These are phyloP conservation scores for Eustalomyia histrio DNA, from an alignment of 2,888 invertebrate species.

Conservation along the genomic window DNA sequence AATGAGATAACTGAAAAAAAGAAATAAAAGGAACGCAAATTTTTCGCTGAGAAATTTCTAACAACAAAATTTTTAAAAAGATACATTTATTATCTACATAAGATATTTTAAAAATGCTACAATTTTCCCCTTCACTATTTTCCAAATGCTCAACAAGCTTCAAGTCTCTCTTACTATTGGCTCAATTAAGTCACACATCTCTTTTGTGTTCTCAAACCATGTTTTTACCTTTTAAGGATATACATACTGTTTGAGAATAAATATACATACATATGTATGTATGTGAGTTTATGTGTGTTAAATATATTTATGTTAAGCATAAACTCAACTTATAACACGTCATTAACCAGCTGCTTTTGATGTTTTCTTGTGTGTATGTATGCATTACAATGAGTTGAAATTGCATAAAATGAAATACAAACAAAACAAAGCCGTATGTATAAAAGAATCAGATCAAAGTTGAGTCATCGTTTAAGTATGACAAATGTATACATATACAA, in stretches of 20 bases:
- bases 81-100: not conserved
- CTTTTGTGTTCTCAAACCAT: not conserved
- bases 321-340: not conserved
- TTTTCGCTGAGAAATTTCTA: no score
- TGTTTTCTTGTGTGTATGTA: not conserved
- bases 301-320: not conserved
- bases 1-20: no score
- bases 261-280: not conserved
- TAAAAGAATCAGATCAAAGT: not conserved
- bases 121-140: not conserved
- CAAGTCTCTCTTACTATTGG: not conserved
- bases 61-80: not conserved
- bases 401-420: not conserved
- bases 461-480: constrained; percentile 3
- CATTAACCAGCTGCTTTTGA: constrained; percentile 23
- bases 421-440: no score
- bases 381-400: not conserved
- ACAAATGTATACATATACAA: not conserved
- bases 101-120: constrained; percentile 1
- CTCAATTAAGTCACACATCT: not conserved
- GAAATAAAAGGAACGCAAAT: no score
- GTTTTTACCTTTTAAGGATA: constrained; percentile 33
- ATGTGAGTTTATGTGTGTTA: constrained; percentile 4
- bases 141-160: not conserved
- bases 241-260: not conserved